These are phyloP conservation scores for Alaudala cheleensis DNA, from an alignment of 2,113 vertebrate genomes.

Conservation along the genomic window DNA sequence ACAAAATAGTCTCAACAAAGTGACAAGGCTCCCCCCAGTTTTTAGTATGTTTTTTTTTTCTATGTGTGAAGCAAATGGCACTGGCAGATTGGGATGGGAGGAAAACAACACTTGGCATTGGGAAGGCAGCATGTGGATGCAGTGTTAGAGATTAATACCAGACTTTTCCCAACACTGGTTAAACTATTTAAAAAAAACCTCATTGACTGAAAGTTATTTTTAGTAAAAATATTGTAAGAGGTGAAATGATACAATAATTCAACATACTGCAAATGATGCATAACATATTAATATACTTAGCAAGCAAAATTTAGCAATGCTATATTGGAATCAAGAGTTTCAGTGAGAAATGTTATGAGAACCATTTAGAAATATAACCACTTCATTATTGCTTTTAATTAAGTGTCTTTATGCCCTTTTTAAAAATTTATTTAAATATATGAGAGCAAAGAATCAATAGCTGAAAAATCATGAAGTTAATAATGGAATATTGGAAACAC, in stretches of 20 bases:
- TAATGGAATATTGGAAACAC: not conserved
- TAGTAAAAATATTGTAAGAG: not conserved
- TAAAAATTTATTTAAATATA: not conserved
- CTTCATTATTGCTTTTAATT: not conserved
- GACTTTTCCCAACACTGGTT: not conserved
- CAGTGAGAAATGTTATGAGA: not conserved
- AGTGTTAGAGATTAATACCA: not conserved
- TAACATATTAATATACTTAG: not conserved
- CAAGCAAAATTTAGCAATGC: not conserved
- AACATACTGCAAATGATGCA: not conserved
- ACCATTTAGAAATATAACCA: not conserved
- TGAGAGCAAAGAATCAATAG: not conserved
- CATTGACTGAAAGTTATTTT: not conserved
- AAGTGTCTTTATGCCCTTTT: not conserved
- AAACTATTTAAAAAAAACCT: not conserved
- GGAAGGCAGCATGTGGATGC: not conserved
- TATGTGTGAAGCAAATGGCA: not conserved
- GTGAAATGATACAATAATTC: not conserved
- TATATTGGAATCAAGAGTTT: not conserved
- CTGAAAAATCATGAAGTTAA: not conserved
- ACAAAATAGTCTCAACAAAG: conserved; percentile 39
- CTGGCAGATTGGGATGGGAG: not conserved
- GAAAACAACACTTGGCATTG: not conserved
- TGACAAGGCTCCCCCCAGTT: not conserved
- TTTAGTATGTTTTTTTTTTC: not conserved